phyloP scores from a whole-genome alignment of 2,888 invertebrate species.

The Corbicula japonica region DNA sequence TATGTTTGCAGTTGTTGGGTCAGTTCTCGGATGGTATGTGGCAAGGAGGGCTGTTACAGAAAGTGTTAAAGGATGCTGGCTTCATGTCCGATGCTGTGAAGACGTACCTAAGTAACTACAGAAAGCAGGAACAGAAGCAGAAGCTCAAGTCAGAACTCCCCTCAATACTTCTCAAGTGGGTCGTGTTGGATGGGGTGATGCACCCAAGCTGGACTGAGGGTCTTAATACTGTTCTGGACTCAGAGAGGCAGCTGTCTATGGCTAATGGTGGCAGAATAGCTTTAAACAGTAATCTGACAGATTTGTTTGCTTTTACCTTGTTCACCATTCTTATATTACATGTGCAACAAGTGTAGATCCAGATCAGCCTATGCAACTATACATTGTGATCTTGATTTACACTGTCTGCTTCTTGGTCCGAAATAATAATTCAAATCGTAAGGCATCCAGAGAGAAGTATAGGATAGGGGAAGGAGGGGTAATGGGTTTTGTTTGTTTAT shows the following conservation, averaged over 20 bases:
- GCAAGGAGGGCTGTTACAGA: slow-evolving; percentile 81
- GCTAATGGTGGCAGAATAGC: slow-evolving; percentile 81
- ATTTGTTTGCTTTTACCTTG: no score
- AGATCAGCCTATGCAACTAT: no score
- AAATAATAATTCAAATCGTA: no score
- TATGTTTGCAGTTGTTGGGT: slow-evolving; percentile 79
- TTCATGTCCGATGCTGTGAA: slow-evolving; percentile 79
- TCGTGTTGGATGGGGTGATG: slow-evolving; percentile 84
- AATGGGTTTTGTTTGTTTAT: no score
- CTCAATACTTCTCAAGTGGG: slow-evolving; percentile 80
- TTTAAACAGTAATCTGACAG: slow-evolving; percentile 56
- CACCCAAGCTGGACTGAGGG: slow-evolving; percentile 83
- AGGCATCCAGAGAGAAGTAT: no score
- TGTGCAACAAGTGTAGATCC: no score
- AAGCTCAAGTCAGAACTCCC: slow-evolving; percentile 76
- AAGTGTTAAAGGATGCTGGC: slow-evolving; percentile 78
- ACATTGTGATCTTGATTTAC: no score
- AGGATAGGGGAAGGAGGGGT: no score
- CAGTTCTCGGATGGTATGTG: slow-evolving; percentile 79
- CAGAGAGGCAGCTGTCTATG: slow-evolving; percentile 75
- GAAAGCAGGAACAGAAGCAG: slow-evolving; percentile 76
- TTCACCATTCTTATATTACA: no score
- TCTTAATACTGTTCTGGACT: slow-evolving; percentile 81
- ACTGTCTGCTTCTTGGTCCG: no score
- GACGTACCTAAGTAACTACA: slow-evolving; percentile 69